phyloP scores from a whole-genome alignment of 2,113 vertebrate species.

The Anser brachyrhynchus region DNA sequence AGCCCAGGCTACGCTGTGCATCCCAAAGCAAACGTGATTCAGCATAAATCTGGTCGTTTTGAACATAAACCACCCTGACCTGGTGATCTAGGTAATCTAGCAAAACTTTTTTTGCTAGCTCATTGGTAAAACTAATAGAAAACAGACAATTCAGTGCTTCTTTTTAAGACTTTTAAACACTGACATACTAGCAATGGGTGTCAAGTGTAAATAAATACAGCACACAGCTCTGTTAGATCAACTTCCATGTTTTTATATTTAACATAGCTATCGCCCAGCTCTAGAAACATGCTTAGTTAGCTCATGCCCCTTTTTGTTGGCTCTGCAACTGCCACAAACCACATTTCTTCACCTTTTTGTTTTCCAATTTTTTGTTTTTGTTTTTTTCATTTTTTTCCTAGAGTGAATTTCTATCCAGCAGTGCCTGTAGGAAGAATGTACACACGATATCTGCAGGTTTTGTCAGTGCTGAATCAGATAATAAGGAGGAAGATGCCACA shows the following conservation, averaged over 20 bases:
- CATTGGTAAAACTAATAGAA: background rate
- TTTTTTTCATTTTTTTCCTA: background rate
- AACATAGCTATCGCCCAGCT: background rate
- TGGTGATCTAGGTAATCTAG: background rate
- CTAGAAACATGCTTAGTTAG: background rate
- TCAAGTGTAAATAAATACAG: conserved; percentile 15
- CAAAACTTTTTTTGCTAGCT: conserved; percentile 26
- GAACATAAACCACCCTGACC: background rate
- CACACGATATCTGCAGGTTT: background rate
- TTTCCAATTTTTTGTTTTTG: background rate
- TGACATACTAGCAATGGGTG: background rate
- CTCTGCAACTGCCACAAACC: background rate
- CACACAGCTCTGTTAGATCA: background rate
- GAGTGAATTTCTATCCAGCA: background rate
- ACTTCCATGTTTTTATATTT: background rate
- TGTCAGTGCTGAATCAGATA: background rate
- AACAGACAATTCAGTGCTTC: background rate
- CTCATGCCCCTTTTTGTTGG: background rate
- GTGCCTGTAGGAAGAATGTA: rapidly evolving
- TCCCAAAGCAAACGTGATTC: background rate
- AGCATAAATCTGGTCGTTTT: background rate
- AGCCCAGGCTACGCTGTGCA: background rate
- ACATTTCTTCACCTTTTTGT: background rate
- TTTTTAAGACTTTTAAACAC: background rate
- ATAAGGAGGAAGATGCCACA: background rate